These are phyloP conservation scores for Octodon degus DNA, from an alignment of 2,113 vertebrate species.

Conservation along the genomic window DNA sequence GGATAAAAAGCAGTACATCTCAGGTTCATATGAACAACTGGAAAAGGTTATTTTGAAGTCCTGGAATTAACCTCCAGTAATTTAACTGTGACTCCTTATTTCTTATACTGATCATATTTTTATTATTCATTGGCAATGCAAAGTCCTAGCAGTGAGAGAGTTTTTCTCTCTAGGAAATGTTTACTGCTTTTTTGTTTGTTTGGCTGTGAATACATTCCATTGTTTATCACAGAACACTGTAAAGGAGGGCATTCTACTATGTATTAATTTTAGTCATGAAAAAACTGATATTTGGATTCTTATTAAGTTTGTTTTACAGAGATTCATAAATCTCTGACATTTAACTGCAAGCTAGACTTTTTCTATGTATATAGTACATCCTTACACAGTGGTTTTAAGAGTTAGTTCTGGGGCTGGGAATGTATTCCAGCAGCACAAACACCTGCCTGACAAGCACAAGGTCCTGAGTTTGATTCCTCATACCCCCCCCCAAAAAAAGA, in stretches of 20 bases:
- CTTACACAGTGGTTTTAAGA: neutral
- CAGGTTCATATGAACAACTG: neutral
- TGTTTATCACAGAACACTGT: neutral
- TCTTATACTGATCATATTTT: neutral
- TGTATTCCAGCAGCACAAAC: no score
- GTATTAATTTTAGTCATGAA: neutral
- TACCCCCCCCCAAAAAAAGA: no score
- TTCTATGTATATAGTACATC: neutral
- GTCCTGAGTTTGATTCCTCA: no score
- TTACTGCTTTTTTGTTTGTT: neutral
- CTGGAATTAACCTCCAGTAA: neutral
- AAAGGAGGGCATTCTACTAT: neutral
- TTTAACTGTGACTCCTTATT: neutral
- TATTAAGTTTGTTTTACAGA: neutral
- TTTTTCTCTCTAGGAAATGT: neutral
- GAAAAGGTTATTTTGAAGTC: neutral
- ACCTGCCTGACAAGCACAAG: no score
- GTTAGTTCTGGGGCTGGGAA: no score
- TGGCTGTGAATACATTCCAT: neutral
- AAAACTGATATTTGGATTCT: neutral
- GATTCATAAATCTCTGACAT: slow-evolving; percentile 7
- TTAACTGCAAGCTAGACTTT: neutral
- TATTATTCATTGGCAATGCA: neutral
- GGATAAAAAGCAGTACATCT: neutral
- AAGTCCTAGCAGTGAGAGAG: neutral